Base-by-base conservation (phyloP, 2,113 vertebrate species). In the Ageneiosus marmoratus region DNA sequence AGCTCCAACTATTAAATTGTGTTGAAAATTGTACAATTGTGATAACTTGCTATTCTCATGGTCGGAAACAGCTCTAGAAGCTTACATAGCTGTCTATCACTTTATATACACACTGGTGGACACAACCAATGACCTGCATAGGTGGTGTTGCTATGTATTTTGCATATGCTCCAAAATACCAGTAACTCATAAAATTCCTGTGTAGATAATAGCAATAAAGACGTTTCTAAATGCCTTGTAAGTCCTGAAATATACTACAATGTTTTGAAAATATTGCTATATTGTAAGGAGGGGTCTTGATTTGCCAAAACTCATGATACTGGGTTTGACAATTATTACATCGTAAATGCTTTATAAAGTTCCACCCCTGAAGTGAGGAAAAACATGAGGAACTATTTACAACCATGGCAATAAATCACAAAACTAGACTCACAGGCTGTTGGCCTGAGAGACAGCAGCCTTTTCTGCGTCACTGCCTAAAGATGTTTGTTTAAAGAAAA, bases 361-460 rank as follows among this genome's bases (percentile, higher is more conserved):
- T 53, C 27, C 72, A 51, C 27, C 72, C 72, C 27, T 75, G 73
- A 55, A 79, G 56, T 62, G 53, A 63, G 18, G 34, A 51, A 51
- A 50, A 58, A 50, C 62, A 69, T 44, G 74, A 83, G 74, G n/a
- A 69, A 58, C 62, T 58, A 70, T 56, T 83, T 77, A 69, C 62
- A 18, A 78, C 60, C 50, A 27, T 1, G 15, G 20, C 32, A 44
- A 55, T 77, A 77, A 83, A 83, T 67, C 81, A 77, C n/a, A 1
- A 29, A 4, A 48, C 48, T 56, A 37, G 29, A 65, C 56, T 83
- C 81, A 67, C 37, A 53, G 73, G 53, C 58, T 27, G 72, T 48
- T 63, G 41, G 55, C 18, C 8, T 65, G 50, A 63, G 44, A 37
- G 62, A 65, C 29, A 34, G 41, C 44, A 8, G 46, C 22, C 78